Conservation (phyloP, 2,797 vertebrate genomes). For the Oryzias dopingdopingensis region DNA sequence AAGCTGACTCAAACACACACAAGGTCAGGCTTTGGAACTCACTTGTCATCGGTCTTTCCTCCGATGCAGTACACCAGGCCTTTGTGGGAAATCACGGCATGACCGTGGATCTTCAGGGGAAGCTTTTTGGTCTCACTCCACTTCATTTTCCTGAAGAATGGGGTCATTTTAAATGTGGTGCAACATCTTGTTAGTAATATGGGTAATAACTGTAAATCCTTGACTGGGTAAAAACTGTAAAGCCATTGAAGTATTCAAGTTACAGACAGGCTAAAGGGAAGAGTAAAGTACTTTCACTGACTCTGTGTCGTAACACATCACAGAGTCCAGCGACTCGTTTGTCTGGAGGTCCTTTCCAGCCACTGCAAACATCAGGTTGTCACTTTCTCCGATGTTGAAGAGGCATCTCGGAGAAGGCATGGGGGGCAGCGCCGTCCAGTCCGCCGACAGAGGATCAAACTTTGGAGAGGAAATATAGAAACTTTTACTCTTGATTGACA, state of each 20-base stretch:
- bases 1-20: constrained; percentile 17
- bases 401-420: constrained; percentile 95
- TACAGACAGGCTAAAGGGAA: neutral
- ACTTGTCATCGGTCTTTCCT: constrained; percentile 99
- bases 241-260: too few relatives aligned
- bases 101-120: constrained; percentile 93
- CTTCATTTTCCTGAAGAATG: constrained; percentile 81
- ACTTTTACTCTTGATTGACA: too few relatives aligned
- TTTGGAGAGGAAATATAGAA: constrained; percentile 53
- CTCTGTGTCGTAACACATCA: constrained; percentile 91
- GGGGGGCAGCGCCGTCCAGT: constrained; percentile 92
- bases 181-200: too few relatives aligned
- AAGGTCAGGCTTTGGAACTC: constrained; percentile 61
- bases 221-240: too few relatives aligned
- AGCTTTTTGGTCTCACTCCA: constrained; percentile 94
- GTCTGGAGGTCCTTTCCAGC: constrained; percentile 96
- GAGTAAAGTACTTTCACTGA: constrained; percentile 58
- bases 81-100: constrained; percentile 89
- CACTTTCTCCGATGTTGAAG: constrained; percentile 89
- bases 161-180: neutral
- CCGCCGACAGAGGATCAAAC: constrained; percentile 86
- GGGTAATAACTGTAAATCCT: too few relatives aligned
- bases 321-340: constrained; percentile 90
- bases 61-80: constrained; percentile 91
- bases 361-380: constrained; percentile 88